phyloP scores from a whole-genome alignment of 2,113 vertebrate species.

The Percopsis transmontana region DNA sequence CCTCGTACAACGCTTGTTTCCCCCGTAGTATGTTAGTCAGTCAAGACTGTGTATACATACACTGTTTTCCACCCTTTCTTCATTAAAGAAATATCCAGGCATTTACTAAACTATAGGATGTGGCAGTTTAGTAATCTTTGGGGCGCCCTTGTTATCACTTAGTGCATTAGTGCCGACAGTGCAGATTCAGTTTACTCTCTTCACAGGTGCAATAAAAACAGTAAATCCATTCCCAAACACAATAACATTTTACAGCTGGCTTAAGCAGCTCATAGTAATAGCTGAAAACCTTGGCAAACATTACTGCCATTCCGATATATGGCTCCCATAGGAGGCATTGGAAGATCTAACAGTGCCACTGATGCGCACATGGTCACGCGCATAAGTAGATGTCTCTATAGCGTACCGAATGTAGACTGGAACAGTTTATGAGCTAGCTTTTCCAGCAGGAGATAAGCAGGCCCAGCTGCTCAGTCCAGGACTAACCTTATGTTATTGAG shows the following conservation, averaged over 20 bases:
- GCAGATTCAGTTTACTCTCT: conserved; percentile 32
- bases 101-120: conserved; percentile 23
- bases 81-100: conserved; percentile 3
- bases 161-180: conserved; percentile 31
- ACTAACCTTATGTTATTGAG: conserved; percentile 40
- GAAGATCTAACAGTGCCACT: conserved; percentile 11
- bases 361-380: conserved; percentile 1
- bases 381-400: conserved; percentile 30
- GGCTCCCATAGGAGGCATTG: conserved; percentile 33
- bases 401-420: conserved; percentile 28
- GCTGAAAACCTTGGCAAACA: conserved; percentile 21
- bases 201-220: conserved; percentile 53
- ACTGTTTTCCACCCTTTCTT: neutral
- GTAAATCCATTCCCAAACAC: conserved; percentile 48
- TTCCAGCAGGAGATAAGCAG: conserved; percentile 52
- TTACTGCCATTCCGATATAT: conserved; percentile 8
- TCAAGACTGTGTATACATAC: conserved; percentile 1
- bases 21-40: neutral
- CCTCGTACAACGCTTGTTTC: neutral
- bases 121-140: conserved; percentile 27
- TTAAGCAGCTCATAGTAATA: conserved; percentile 45
- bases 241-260: conserved; percentile 50
- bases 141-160: conserved; percentile 25
- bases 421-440: conserved; percentile 26
- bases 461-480: conserved; percentile 49